Conservation (phyloP, 2,797 vertebrate species). For the Carapus acus region DNA sequence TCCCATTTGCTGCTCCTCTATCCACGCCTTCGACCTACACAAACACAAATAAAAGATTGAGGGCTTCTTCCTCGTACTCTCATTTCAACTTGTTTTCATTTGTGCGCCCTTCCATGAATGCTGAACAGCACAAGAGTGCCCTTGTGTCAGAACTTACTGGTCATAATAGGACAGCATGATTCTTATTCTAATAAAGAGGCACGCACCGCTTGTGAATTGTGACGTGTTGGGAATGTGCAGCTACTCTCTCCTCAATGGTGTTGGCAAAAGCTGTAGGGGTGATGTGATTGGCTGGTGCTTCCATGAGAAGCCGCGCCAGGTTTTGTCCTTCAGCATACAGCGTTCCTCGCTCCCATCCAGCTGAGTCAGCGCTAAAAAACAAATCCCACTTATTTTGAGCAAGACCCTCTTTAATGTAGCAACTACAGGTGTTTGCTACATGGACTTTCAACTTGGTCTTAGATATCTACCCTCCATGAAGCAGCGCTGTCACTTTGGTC, state of each 20-base stretch:
- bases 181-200: constrained; percentile 1
- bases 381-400: no score
- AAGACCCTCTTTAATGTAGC: no score
- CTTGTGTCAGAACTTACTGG: no score
- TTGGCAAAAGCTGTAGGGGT: constrained; percentile 87
- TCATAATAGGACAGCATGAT: no score
- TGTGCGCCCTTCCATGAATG: no score
- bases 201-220: constrained; percentile 63
- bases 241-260: constrained; percentile 81
- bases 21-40: constrained; percentile 82
- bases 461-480: constrained; percentile 77
- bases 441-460: not conserved
- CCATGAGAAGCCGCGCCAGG: constrained; percentile 89
- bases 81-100: no score
- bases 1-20: constrained; percentile 88
- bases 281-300: constrained; percentile 89
- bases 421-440: not conserved
- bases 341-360: constrained; percentile 84
- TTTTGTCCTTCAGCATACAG: constrained; percentile 89
- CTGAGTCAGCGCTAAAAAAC: constrained; percentile 65
- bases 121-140: no score
- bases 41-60: not conserved
- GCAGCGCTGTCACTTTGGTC: constrained; percentile 69
- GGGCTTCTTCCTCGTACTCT: not conserved
- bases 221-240: constrained; percentile 68